Base-by-base conservation (phyloP, 2,888 invertebrate species). In the Cylloceria caligata region DNA sequence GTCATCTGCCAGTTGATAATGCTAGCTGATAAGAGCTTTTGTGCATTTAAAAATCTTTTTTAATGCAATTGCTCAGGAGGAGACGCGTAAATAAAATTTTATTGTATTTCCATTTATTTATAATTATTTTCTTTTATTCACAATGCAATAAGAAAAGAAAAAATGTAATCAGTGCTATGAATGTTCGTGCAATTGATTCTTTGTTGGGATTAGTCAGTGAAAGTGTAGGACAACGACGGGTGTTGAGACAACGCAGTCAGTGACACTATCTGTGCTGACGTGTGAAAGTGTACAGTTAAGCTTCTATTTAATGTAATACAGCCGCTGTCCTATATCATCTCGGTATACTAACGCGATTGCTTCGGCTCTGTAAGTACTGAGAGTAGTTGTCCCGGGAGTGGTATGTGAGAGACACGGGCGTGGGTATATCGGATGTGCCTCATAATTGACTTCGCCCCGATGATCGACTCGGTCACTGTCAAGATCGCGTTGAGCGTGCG, bases 381-480 rank as follows among this genome's bases (percentile, higher is more conserved):
- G 21, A 34, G 67, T 34, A 13, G 42, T 52, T 36, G 49, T 24
- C 52, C 49, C 39, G 67, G 39, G 47, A 60, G 13, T 47, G 57
- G 57, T 4, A 4, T 47, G 67, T 42, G 72, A 79, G 24, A 27
- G 64, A 36, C 60, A 24, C 67, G 45, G 55, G 36, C 57, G 72
- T 67, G 16, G 47, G 45, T 34, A 80, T 55, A 55, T 65, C 45
- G 36, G 47, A 71, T 62, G 74, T 78, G 62, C 62, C 24, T 52
- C 52, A 74, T 78, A 83, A 80, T 80, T 71, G 71, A 82, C 73
- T 82, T 65, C 72, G 82, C 60, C 83, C 75, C 84, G 83, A 81
- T 87, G 86, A 89, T 89, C 85, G 86, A 83, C 85, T 85, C 83
- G 88, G 87, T 88, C 88, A 88, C 84, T 88, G 88, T 88, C 88